These are phyloP conservation scores for Lepus europaeus DNA, from an alignment of 2,113 vertebrate species.

Conservation along the genomic window DNA sequence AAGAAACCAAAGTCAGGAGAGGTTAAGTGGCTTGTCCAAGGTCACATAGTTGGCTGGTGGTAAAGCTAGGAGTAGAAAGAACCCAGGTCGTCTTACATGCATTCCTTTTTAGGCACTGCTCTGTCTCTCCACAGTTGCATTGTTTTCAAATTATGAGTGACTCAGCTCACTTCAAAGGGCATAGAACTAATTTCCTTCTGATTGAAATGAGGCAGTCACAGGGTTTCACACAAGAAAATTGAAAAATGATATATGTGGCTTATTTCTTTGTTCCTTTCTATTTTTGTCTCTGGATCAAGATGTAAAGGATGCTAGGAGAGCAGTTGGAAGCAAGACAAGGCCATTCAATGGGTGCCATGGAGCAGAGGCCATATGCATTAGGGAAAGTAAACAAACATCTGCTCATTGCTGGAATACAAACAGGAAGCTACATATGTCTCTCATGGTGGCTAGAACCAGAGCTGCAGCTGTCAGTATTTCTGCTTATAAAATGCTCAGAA, in stretches of 20 bases:
- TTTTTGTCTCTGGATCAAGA: slow-evolving; percentile 64
- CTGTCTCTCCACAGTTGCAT: slow-evolving; percentile 30
- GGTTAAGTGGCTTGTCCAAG: slow-evolving; percentile 71
- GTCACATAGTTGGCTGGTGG: slow-evolving; percentile 71
- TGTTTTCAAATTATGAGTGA: slow-evolving; percentile 73
- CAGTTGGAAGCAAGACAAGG: slow-evolving; percentile 48
- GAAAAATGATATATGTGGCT: slow-evolving; percentile 69
- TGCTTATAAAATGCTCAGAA: slow-evolving; percentile 37
- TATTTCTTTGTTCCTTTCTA: slow-evolving; percentile 65
- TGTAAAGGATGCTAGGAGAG: slow-evolving; percentile 57
- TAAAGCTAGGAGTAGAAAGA: slow-evolving; percentile 59
- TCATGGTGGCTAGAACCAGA: slow-evolving; percentile 30
- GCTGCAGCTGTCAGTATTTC: background rate
- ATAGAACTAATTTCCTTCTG: slow-evolving; percentile 70
- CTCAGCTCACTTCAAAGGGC: slow-evolving; percentile 69
- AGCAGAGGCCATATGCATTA: background rate
- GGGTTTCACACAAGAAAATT: slow-evolving; percentile 66
- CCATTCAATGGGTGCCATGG: background rate
- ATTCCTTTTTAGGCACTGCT: slow-evolving; percentile 60
- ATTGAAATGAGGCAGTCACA: slow-evolving; percentile 72
- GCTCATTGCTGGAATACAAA: background rate
- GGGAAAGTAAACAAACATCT: slow-evolving; percentile 44
- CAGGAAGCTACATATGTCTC: background rate
- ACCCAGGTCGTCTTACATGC: slow-evolving; percentile 62
- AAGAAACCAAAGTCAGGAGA: slow-evolving; percentile 61